These are phyloP conservation scores for Sebastes kiyomatsui DNA, from an alignment of 2,797 vertebrate genomes.

Conservation along the genomic window DNA sequence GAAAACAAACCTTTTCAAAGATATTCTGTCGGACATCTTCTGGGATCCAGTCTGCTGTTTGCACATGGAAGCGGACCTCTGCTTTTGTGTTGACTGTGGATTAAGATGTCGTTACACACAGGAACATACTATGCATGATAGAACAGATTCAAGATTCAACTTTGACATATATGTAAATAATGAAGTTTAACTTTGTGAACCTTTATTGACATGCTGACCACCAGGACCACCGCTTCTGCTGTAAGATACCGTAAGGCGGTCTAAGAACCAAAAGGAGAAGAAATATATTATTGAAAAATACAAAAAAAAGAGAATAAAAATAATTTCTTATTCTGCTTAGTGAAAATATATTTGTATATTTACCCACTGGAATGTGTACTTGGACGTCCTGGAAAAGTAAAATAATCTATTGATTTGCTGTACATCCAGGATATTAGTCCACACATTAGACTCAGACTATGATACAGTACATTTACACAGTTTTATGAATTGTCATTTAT, in stretches of 20 bases:
- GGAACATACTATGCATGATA: background rate
- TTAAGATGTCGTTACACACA: background rate
- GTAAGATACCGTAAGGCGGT: conserved; percentile 88
- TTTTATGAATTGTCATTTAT: background rate
- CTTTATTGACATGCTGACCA: conserved; percentile 96
- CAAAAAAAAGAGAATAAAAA: background rate
- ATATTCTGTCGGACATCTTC: conserved; percentile 86
- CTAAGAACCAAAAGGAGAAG: conserved; percentile 66
- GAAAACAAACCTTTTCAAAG: conserved; percentile 79
- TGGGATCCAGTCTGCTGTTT: conserved; percentile 93
- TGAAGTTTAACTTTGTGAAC: conserved; percentile 63
- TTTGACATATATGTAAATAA: background rate
- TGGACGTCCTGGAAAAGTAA: conserved; percentile 55
- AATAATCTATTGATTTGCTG: background rate
- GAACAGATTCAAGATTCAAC: background rate
- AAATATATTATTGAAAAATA: background rate
- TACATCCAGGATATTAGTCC: background rate
- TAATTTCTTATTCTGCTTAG: background rate
- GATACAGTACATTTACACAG: background rate
- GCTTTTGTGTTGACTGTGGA: conserved; percentile 90
- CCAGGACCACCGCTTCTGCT: conserved; percentile 92
- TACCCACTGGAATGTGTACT: conserved; percentile 79
- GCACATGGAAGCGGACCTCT: conserved; percentile 92
- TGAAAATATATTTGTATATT: conserved; percentile 14
- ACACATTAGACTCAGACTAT: background rate